Conservation (phyloP, 2,113 vertebrate genomes). For the Ochotona curzoniae region DNA sequence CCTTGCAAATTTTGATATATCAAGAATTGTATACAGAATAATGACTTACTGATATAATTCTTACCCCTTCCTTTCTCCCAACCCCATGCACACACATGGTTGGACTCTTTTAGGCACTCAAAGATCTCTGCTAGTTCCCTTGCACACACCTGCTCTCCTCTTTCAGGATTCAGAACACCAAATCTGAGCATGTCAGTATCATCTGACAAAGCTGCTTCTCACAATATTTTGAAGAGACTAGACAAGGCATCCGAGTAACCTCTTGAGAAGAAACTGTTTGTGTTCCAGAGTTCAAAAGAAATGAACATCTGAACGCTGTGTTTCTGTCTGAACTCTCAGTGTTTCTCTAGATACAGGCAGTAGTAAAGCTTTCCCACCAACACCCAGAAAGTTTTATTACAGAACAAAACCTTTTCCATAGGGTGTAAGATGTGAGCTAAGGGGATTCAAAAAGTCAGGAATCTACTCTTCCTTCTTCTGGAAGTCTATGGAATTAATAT, state of each 20-base stretch:
- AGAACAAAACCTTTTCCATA: not conserved
- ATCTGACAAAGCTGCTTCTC: conserved; percentile 51
- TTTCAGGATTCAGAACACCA: not conserved
- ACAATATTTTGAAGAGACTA: not conserved
- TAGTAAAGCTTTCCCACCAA: not conserved
- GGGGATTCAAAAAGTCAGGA: not conserved
- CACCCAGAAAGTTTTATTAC: not conserved
- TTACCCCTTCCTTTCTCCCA: not conserved
- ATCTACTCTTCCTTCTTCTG: not conserved
- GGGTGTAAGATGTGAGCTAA: not conserved
- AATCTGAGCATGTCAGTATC: conserved; percentile 45
- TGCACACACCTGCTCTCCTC: not conserved
- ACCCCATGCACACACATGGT: too few relatives aligned
- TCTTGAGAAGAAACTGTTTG: conserved; percentile 61
- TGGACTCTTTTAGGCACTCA: not conserved
- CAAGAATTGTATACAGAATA: not conserved
- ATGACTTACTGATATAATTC: not conserved
- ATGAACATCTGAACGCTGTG: not conserved
- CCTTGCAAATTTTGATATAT: not conserved
- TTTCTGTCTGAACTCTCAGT: not conserved
- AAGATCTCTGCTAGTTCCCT: not conserved
- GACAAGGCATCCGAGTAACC: conserved; percentile 45
- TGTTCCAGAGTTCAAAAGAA: conserved; percentile 41
- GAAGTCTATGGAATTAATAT: not conserved
- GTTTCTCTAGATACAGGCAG: not conserved